These are phyloP conservation scores for Rugalucina vietnamica DNA, from an alignment of 2,888 invertebrate species.

Conservation along the genomic window DNA sequence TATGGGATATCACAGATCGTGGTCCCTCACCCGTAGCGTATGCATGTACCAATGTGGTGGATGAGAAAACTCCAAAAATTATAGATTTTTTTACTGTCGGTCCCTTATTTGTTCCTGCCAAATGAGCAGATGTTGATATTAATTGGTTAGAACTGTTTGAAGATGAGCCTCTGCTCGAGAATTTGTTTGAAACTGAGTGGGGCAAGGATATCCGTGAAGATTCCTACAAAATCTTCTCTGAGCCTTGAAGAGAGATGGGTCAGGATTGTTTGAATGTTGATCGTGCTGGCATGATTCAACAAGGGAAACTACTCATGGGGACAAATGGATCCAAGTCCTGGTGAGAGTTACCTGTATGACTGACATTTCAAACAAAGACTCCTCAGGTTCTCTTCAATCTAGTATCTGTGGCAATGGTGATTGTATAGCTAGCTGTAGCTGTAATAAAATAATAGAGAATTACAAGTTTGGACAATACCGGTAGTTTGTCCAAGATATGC, in stretches of 20 bases:
- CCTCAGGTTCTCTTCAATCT: background rate
- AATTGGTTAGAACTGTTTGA: background rate
- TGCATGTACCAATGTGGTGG: background rate
- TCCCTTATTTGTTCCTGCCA: background rate
- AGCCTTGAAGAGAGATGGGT: background rate
- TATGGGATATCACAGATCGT: background rate
- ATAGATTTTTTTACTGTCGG: background rate
- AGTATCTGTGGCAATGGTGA: background rate
- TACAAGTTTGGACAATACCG: too few relatives aligned
- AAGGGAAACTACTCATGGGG: background rate
- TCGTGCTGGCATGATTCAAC: conserved; percentile 16
- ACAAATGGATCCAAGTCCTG: background rate
- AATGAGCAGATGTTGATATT: background rate
- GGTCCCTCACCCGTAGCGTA: background rate
- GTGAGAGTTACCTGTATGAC: background rate
- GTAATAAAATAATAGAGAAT: too few relatives aligned
- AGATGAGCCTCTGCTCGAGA: background rate
- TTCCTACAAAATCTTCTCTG: background rate
- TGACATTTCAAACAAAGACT: background rate
- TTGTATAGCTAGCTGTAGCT: too few relatives aligned
- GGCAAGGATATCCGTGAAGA: background rate
- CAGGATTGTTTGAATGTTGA: background rate
- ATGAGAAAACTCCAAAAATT: background rate
- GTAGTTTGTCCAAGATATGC: too few relatives aligned
- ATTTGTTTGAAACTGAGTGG: background rate